Base-by-base conservation (phyloP, 2,888 invertebrate species). In the Drosophila multiciliata region DNA sequence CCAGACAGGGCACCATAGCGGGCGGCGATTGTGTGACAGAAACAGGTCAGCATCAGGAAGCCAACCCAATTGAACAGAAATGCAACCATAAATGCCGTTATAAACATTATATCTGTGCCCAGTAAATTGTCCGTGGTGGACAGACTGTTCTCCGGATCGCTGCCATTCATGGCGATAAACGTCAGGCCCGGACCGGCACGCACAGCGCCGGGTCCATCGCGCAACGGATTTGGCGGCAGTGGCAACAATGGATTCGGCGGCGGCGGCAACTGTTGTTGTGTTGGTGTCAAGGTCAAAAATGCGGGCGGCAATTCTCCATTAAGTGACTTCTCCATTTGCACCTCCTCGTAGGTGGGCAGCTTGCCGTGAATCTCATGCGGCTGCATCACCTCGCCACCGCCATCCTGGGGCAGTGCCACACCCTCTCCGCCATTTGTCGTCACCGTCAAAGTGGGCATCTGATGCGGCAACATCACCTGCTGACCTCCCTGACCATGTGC, bases 21-120 rank as follows among this genome's bases (percentile, higher is more conserved):
- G 36, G 97, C 97, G 45, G 98, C 98, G 89, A 98, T 97, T 59
- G 98, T 98, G 93, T 98, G 98, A 91, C 98, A 98, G 94, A 98
- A 97, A 91, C 98, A 98, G 95, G 98, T 97, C 83, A 98, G 94
- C 91, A 98, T 94, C 83, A 98, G 94, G 93, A 98, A 98, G 17
- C 98, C 98, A 91, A 98, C 92, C 98, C 98, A 98, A 94, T 98
- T 98, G 94, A 98, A 98, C 57, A 98, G 95, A 94, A 98, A 98
- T 85, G 98, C 97, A 93, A 98, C 98, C 97, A 98, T 95, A 93
- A 98, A 98, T 48, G 98, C 97, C 74, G 97, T 97, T 82, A 98
- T 95, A 93, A 98, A 98, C 96, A 98, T 98, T 89, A 98, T 96
- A 92, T 98, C 98, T 36, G 98, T 98, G 75, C 98, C 98, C 57